Percentiles rank a stretch among this genome's conserved stretches.
Evolutionary conservation across 1,140 invertebrate genomes (phyloP).

Genomic region (Ctenoplectra terminalis): DNA sequence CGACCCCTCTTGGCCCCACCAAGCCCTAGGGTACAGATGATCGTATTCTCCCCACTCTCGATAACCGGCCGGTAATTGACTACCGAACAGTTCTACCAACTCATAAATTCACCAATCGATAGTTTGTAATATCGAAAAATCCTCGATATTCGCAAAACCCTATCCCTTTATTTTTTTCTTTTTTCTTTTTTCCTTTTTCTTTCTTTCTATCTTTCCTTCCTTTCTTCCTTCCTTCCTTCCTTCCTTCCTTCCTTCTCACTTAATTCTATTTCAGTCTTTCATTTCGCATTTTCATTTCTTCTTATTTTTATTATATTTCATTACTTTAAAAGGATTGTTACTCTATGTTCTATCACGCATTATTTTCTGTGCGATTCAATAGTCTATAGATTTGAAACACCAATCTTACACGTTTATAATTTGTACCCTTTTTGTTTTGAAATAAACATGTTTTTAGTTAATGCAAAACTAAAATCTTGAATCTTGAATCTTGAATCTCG

Average conservation of each 20-base stretch:
- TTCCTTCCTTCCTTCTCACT: neutral
- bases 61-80: constrained; percentile 41
- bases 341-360: neutral
- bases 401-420: neutral
- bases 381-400: neutral
- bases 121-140: neutral
- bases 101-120: neutral
- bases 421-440: neutral
- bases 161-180: neutral
- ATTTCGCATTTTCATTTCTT: neutral
- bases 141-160: neutral
- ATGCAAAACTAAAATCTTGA: neutral
- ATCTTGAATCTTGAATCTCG: too few species aligned
- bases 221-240: neutral
- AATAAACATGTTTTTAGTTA: neutral
- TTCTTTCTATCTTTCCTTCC: too few species aligned
- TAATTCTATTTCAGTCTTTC: neutral
- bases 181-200: neutral
- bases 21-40: neutral
- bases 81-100: constrained; percentile 39
- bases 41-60: constrained; percentile 28
- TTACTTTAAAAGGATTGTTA: neutral
- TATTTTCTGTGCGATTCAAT: too few species aligned
- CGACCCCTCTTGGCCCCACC: neutral
- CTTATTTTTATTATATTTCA: neutral